Base-by-base conservation (phyloP, 2,888 invertebrate species). In the Sepioteuthis lessoniana region DNA sequence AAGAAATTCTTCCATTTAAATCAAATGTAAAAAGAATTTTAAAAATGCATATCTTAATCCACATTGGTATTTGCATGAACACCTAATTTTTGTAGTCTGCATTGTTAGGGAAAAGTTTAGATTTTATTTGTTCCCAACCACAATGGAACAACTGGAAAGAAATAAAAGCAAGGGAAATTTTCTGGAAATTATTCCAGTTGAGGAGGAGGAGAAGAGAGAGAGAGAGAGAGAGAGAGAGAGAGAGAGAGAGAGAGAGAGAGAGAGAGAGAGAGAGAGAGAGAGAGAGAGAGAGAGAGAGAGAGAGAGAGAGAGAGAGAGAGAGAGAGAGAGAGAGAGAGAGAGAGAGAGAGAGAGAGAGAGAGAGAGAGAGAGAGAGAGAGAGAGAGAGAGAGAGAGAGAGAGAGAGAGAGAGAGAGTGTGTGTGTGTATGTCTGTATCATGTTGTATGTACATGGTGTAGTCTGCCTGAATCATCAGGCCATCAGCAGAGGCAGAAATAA, bases 401-500 rank as follows among this genome's bases (percentile, higher is more conserved):
- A 91, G 60, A 60, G 28, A 28, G 60, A 60, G 60, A 60, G 60
- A 60, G 31, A 25, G 91, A 21, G 7, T 28, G 91, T n/a, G n/a
- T 28, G 42, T 46, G 38, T 46, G 42, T 46, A 31, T 31, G 60
- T 31, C 4, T 60, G 25, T 60, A 8, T 25, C 60, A 31, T 60
- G 60, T 91, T 92, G 46, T 55, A 21, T 25, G 55, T 55, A 55
- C 21, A 55, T 25, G 4, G 21, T 55, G 55, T 55, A 55, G 55
- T 21, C 91, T 47, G 92, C 35, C 92, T 92, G 92, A 92, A 92
- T 46, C 46, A 92, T 47, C 92, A 92, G 47, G 46, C 42, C 38
- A 47, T 31, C 42, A 42, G 46, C 47, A 42, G 92, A 92, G 47
- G 46, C 42, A 92, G 47, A 92, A 92, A 92, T 92, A 35, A 76